Base-by-base conservation (phyloP, 92 coral and sea anemone species). In the Parazoanthus atlanticus region DNA sequence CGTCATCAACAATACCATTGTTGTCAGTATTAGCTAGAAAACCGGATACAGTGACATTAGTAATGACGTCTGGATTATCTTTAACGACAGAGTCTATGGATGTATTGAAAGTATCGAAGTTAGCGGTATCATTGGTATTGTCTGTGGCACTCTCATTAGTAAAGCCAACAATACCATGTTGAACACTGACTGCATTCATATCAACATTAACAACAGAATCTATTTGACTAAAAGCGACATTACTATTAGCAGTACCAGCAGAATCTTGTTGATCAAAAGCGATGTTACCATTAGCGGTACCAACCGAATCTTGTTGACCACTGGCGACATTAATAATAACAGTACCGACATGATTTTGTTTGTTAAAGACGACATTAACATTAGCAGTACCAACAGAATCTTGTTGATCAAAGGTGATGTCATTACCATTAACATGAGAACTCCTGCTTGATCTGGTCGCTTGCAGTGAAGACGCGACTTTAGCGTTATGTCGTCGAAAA, bases 401-500 rank as follows among this genome's bases (percentile, higher is more conserved):
- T 16, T 32, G 47, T 33, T 41, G 72, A 6, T 56, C 46, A 12
- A n/a, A 8, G 71, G 5, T 23, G 38, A 31, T 33, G 33, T 2
- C 41, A 56, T 32, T 80, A 33, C 16, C 72, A 30, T 80, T 25
- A 54, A 41, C 28, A 12, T 15, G 11, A 3, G 25, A 29, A 17
- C 29, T 33, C 69, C 25, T 54, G 13, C 7, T 31, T 30, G 84
- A 80, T 52, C 70, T 30, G 11, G 84, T 21, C 12, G 29, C 30
- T 31, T 80, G 84, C 5, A 56, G 43, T 32, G 70, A 31, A 33
- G 41, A 58, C 3, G 28, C 17, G 28, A 80, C 41, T 56, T 30
- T 80, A 21, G 84, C 43, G 16, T 31, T 80, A 15, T 80, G 84
- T 56, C 84, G 31, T 80, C 84, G 84, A 52, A 80, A 33, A 21